phyloP scores from a whole-genome alignment of 2,113 vertebrate species.

The Passer domesticus region DNA sequence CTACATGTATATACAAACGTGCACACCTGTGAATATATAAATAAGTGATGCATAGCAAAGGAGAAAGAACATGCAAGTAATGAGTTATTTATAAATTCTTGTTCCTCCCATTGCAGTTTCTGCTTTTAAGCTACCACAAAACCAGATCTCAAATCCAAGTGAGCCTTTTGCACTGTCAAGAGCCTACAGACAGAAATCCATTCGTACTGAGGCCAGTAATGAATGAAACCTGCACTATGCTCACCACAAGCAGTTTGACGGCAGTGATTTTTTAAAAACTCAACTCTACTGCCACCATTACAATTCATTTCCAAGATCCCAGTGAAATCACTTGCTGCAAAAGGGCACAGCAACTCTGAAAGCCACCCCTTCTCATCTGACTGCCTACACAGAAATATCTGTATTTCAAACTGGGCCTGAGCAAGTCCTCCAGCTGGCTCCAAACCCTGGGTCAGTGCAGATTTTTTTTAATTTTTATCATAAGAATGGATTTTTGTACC shows the following conservation, averaged over 20 bases:
- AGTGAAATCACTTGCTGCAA: neutral
- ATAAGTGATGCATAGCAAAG: neutral
- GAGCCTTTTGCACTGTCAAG: neutral
- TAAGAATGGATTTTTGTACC: neutral
- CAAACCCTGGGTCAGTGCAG: fast-evolving
- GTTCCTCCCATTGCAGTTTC: neutral
- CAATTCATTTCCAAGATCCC: neutral
- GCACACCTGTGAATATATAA: neutral
- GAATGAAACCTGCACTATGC: neutral
- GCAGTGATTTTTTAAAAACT: neutral
- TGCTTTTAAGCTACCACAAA: neutral
- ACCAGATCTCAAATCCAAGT: neutral
- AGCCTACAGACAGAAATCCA: neutral
- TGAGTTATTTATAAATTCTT: neutral
- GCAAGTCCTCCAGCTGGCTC: neutral
- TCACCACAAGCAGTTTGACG: neutral
- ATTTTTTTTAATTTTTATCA: neutral
- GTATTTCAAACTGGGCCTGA: neutral
- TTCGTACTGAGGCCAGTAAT: neutral
- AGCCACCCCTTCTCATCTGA: neutral
- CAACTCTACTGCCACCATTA: neutral
- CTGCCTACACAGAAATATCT: neutral
- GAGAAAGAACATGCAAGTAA: neutral
- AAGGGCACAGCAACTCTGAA: neutral
- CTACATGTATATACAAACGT: neutral